These are phyloP conservation scores for Holocentrus rufus DNA, from an alignment of 2,797 vertebrate genomes.

Conservation along the genomic window DNA sequence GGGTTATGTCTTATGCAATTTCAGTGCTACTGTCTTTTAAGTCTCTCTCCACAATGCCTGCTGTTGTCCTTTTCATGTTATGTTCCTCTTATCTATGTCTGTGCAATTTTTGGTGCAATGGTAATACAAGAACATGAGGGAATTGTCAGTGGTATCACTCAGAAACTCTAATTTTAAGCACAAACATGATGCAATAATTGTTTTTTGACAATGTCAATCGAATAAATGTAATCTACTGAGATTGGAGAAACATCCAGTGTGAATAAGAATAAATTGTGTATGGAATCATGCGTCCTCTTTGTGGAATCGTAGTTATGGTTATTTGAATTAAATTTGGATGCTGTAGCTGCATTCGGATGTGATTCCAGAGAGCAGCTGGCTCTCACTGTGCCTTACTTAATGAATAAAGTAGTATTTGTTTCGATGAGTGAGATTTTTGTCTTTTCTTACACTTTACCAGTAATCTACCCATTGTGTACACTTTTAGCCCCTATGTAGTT, in stretches of 20 bases:
- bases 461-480: slow-evolving; percentile 33
- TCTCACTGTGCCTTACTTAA: slow-evolving; percentile 53
- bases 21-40: slow-evolving; percentile 36
- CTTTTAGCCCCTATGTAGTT: slow-evolving; percentile 24
- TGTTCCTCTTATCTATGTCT: slow-evolving; percentile 17
- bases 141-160: slow-evolving; percentile 21
- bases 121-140: slow-evolving; percentile 6
- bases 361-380: slow-evolving; percentile 55
- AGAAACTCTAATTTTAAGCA: slow-evolving; percentile 10
- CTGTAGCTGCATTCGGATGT: slow-evolving; percentile 46
- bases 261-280: slow-evolving; percentile 32
- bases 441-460: slow-evolving; percentile 28
- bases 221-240: slow-evolving; percentile 39
- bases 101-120: slow-evolving; percentile 19
- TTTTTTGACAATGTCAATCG: slow-evolving; percentile 30
- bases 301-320: slow-evolving; percentile 20
- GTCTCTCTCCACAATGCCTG: neutral
- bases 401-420: slow-evolving; percentile 63
- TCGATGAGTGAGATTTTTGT: slow-evolving; percentile 26
- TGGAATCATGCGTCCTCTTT: slow-evolving; percentile 3
- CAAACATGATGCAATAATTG: slow-evolving; percentile 25
- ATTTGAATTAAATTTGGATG: slow-evolving; percentile 55
- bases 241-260: slow-evolving; percentile 16
- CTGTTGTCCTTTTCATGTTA: slow-evolving; percentile 27
- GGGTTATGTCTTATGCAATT: slow-evolving; percentile 32